Base-by-base conservation (phyloP, 2,113 vertebrate species). In the Misgurnus anguillicaudatus region DNA sequence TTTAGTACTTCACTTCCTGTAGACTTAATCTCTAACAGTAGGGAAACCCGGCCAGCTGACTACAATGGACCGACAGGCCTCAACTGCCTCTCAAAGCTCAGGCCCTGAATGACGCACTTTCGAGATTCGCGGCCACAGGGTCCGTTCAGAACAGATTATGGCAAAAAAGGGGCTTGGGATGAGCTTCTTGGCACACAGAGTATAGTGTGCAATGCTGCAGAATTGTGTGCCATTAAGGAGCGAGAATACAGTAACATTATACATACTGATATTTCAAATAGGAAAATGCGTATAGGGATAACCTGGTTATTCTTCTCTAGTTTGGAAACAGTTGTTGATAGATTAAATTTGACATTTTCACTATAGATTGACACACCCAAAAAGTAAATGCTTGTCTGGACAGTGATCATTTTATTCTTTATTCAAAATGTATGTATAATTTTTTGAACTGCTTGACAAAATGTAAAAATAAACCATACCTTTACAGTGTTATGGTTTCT, bases 1-100 rank as follows among this genome's bases (percentile, higher is more conserved):
- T 87, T 87, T 88, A 77, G 77, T 84, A 85, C 82, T 89, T 86
- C 84, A 87, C 89, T 91, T 92, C 90, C 90, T 89, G 86, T 60
- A 85, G 87, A 83, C 82, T 85, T 89, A 90, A 90, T 89, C 86
- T 82, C 80, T 62, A 63, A 36, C 75, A 87, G 90, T 79, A 85
- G 85, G 88, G 47, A 6, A 76, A 83, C 80, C 87, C 77, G 39
- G 84, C 67, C 78, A 17, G 55, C 70, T 76, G 63, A 65, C 55
- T 58, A 61, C 55, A 60, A 57, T 57, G 17, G 14, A 42, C 74
- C 38, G 8, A 42, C 31, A 42, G 41, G 5, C 66, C 71, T 69
- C 39, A 13, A 21, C 21, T 55, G 42, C 72, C 5, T 81, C 16
- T 47, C 76, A 67, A 14, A 75, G 41, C 16, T 21, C 48, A 62